A percentile compares a stretch with the other conserved stretches of the same genome.
phyloP scores from a whole-genome alignment of 2,113 vertebrate genomes.

The Dolichotis patagonum region DNA sequence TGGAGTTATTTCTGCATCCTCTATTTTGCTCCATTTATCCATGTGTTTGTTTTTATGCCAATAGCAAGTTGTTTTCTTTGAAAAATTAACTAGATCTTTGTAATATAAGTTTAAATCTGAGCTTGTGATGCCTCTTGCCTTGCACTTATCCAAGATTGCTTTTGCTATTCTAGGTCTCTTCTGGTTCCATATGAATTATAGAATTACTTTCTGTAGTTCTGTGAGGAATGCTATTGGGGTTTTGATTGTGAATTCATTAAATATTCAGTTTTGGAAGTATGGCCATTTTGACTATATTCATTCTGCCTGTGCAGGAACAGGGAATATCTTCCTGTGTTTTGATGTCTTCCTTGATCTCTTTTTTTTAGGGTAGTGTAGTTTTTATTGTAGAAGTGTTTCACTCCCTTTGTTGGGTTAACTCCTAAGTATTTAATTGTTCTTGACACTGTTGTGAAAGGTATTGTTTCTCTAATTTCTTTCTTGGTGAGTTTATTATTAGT shows the following conservation, averaged over 20 bases:
- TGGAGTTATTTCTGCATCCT: neutral
- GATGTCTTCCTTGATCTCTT: neutral
- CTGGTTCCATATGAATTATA: neutral
- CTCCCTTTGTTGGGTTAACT: neutral
- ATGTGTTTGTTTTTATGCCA: neutral
- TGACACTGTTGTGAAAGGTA: neutral
- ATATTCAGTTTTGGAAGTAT: neutral
- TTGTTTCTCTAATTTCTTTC: neutral
- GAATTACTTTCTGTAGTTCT: neutral
- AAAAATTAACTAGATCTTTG: neutral
- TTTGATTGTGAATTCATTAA: neutral
- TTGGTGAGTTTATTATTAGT: neutral
- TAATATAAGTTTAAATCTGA: neutral
- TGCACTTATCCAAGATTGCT: neutral
- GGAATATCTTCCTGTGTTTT: neutral
- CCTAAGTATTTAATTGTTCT: neutral
- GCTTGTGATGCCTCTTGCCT: neutral
- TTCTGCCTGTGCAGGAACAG: too few species aligned
- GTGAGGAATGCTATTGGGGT: neutral
- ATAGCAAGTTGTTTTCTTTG: neutral
- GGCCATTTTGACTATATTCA: too few species aligned
- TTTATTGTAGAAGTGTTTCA: neutral
- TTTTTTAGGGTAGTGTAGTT: neutral
- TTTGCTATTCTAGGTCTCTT: neutral
- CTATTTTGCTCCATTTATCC: neutral